Evolutionary conservation across 2,113 vertebrate species (phyloP).

Genomic region (Scomber scombrus): DNA sequence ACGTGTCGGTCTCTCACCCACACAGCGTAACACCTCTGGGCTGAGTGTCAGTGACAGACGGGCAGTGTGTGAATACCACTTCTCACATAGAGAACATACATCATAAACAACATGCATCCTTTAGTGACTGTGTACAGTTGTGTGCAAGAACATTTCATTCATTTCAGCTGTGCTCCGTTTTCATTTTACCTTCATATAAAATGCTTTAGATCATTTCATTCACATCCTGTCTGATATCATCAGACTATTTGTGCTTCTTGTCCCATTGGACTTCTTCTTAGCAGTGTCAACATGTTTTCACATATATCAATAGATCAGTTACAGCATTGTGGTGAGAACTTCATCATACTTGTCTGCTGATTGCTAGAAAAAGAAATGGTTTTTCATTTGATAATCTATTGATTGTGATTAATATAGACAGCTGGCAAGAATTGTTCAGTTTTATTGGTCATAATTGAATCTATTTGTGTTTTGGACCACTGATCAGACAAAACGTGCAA

Average conservation of each 20-base stretch:
- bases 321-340: no score
- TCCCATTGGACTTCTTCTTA: not conserved
- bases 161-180: no score
- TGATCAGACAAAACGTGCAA: no score
- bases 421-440: no score
- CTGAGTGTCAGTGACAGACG: constrained; percentile 73
- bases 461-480: no score
- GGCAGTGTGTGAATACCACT: constrained; percentile 42
- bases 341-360: no score
- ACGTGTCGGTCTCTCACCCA: constrained; percentile 72
- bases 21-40: constrained; percentile 77
- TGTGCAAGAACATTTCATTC: not conserved
- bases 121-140: not conserved
- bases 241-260: not conserved
- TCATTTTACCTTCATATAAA: not conserved
- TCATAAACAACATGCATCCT: not conserved
- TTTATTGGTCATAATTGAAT: no score
- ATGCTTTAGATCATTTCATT: not conserved
- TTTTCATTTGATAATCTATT: no score
- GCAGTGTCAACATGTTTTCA: not conserved
- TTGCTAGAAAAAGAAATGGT: no score
- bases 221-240: not conserved
- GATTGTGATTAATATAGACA: no score
- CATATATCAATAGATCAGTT: not conserved
- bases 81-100: not conserved